A percentile compares a stretch with the other conserved stretches of the same genome.
Evolutionary conservation across 2,113 vertebrate species (phyloP).

Genomic region (Otolemur garnettii): DNA sequence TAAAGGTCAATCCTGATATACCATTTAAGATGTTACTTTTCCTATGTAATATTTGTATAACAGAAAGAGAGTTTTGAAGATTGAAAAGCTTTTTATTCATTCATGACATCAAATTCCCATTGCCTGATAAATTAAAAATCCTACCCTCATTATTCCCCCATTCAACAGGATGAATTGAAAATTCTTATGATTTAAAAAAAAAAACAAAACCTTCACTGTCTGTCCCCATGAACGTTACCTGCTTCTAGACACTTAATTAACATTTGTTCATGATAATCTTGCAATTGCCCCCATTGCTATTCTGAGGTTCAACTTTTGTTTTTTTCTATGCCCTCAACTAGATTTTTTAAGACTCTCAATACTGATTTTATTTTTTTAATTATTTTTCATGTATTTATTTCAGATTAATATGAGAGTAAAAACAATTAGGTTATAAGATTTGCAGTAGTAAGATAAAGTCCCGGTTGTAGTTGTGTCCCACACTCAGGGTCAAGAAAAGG

Average conservation of each 20-base stretch:
- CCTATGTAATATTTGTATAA: background rate
- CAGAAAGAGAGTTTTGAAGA: background rate
- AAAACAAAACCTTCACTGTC: background rate
- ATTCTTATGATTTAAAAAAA: background rate
- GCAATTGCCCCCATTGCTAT: background rate
- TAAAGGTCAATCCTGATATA: background rate
- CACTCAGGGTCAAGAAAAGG: background rate
- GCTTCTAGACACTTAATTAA: background rate
- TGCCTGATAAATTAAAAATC: background rate
- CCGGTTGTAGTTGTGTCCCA: too few relatives aligned
- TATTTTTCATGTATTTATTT: too few relatives aligned
- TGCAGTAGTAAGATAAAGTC: too few relatives aligned
- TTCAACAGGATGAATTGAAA: background rate
- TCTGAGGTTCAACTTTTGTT: background rate
- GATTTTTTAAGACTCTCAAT: background rate
- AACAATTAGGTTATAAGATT: too few relatives aligned
- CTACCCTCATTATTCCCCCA: background rate
- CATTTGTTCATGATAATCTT: background rate
- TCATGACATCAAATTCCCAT: background rate
- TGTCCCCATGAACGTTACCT: background rate
- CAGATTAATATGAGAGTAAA: too few relatives aligned
- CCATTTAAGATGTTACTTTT: background rate
- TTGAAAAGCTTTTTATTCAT: background rate
- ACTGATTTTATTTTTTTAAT: background rate
- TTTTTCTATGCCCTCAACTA: background rate